A percentile compares a stretch with the other conserved stretches of the same genome.
phyloP scores from a whole-genome alignment of 2,797 vertebrate genomes.

The Enteromius anoplus region DNA sequence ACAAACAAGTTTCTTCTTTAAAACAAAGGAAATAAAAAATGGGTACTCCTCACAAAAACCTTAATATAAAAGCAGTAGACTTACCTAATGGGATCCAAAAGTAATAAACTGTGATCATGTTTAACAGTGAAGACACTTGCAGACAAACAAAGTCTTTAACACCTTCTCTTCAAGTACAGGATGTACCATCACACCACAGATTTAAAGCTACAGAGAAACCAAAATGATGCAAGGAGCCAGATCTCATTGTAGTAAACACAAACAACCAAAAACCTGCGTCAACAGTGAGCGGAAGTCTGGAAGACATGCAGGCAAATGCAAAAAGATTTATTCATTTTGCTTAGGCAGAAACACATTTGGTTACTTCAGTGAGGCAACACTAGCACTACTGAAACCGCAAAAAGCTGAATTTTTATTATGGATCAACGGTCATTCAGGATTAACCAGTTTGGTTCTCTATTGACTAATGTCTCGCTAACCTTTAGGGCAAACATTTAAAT shows the following conservation, averaged over 20 bases:
- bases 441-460: constrained; percentile 60
- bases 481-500: neutral
- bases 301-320: constrained; percentile 23
- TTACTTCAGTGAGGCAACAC: constrained; percentile 72
- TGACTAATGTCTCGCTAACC: neutral
- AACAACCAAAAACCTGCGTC: neutral
- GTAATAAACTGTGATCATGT: neutral
- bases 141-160: constrained; percentile 17
- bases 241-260: constrained; percentile 9
- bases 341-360: constrained; percentile 67
- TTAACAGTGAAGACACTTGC: neutral
- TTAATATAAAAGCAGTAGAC: neutral
- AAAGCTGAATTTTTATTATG: constrained; percentile 61
- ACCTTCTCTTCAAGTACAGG: constrained; percentile 42
- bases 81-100: neutral
- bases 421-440: constrained; percentile 61
- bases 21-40: neutral
- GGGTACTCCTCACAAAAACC: neutral
- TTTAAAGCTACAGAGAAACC: constrained; percentile 18
- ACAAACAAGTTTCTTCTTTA: neutral
- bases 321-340: constrained; percentile 64
- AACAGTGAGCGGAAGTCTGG: neutral
- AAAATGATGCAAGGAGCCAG: neutral
- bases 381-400: constrained; percentile 68
- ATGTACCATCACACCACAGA: constrained; percentile 31